phyloP scores from a whole-genome alignment of 1,140 invertebrate species.

The Procambarus virginalis region DNA sequence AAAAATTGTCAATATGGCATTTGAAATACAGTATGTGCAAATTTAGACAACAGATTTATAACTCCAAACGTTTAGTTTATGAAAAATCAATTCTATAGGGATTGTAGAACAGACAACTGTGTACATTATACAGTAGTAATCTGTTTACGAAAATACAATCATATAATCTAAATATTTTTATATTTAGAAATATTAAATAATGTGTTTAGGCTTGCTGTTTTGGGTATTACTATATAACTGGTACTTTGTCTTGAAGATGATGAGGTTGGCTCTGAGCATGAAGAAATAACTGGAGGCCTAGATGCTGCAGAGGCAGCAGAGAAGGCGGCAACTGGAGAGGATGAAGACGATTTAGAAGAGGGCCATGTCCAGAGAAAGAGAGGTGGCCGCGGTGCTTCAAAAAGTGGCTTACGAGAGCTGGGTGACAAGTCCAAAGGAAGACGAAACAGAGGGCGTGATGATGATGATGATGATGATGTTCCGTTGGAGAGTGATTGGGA shows the following conservation, averaged over 20 bases:
- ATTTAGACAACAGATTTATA: no score
- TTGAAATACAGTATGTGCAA: no score
- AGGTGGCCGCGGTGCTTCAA: not conserved
- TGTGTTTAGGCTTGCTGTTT: no score
- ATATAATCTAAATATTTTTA: no score
- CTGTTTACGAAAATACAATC: no score
- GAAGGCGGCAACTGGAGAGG: conserved; percentile 15
- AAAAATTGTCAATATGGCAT: no score
- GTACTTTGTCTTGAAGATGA: conserved; percentile 15
- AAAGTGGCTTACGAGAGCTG: not conserved
- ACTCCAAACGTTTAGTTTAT: no score
- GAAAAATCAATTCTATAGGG: no score
- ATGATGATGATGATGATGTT: conserved; percentile 31
- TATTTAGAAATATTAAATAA: no score
- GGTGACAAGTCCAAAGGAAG: conserved; percentile 5
- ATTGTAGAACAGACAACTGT: no score
- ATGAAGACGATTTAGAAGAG: not conserved
- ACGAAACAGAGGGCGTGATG: not conserved
- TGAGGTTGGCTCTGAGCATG: conserved; percentile 54
- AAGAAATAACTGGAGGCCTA: conserved; percentile 55
- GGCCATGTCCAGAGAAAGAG: not conserved
- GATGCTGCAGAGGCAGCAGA: conserved; percentile 49
- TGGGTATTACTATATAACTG: no score
- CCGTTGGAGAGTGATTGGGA: conserved; percentile 46
- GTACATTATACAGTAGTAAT: no score